These are phyloP conservation scores for Lepidocyrtinus sp. DNA, from an alignment of 2,888 invertebrate species.

Conservation along the genomic window DNA sequence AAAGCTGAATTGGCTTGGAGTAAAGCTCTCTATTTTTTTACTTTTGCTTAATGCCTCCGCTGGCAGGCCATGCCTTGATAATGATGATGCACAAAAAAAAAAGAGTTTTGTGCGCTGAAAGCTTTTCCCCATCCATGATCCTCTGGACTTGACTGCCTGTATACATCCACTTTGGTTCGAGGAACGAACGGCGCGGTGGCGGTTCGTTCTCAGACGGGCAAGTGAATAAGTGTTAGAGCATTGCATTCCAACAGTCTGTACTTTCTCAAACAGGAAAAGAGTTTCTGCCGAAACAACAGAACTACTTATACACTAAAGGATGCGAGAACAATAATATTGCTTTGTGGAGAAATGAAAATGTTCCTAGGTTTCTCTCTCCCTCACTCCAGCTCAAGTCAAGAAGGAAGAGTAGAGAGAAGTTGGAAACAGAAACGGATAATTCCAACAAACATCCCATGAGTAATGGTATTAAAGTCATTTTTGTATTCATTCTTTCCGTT, in stretches of 20 bases:
- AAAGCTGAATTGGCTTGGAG: constrained; percentile 57
- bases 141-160: too few relatives aligned
- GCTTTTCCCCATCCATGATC: constrained; percentile 57
- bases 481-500: not conserved
- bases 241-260: too few relatives aligned
- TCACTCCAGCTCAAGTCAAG: not conserved
- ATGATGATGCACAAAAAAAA: not conserved
- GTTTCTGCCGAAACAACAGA: not conserved
- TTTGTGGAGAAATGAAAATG: not conserved
- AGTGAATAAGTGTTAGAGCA: too few relatives aligned
- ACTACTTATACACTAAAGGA: too few relatives aligned
- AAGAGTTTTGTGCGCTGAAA: constrained; percentile 37
- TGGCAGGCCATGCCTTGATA: constrained; percentile 4
- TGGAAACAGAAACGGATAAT: not conserved
- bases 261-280: too few relatives aligned
- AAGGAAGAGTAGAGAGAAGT: not conserved
- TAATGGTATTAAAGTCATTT: not conserved
- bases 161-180: too few relatives aligned
- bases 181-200: too few relatives aligned
- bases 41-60: constrained; percentile 45
- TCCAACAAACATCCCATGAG: too few relatives aligned
- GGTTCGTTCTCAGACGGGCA: too few relatives aligned
- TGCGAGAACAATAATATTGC: not conserved
- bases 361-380: too few relatives aligned
- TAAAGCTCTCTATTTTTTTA: constrained; percentile 28